Evolutionary conservation across 2,888 invertebrate species (phyloP).

Genomic region (Philaethria dido): DNA sequence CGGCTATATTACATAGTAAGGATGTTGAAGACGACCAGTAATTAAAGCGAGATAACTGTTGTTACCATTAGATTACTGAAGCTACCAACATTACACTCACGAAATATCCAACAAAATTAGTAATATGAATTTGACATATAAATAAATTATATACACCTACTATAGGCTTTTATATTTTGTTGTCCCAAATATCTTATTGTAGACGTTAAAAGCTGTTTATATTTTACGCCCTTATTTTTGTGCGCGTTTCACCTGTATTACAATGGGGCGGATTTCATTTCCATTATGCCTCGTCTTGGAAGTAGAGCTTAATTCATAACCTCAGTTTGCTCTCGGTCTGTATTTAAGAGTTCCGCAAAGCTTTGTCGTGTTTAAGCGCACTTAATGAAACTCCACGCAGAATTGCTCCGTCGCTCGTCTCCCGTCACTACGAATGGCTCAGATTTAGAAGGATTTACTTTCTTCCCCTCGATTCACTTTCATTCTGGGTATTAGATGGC

Average conservation of each 20-base stretch:
- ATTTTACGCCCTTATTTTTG: slow-evolving; percentile 17
- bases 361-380: slow-evolving; percentile 65
- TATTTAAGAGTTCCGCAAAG: slow-evolving; percentile 51
- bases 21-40: no score
- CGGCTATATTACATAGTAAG: no score
- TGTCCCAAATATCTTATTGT: neutral
- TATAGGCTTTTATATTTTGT: neutral
- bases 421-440: slow-evolving; percentile 49
- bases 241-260: slow-evolving; percentile 26
- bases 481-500: slow-evolving; percentile 52
- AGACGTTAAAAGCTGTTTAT: slow-evolving; percentile 22
- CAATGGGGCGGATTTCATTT: slow-evolving; percentile 30
- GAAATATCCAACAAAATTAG: no score
- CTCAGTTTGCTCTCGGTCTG: slow-evolving; percentile 45
- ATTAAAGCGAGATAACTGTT: no score
- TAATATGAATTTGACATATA: no score
- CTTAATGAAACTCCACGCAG: slow-evolving; percentile 68
- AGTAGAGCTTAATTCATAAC: slow-evolving; percentile 48
- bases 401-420: slow-evolving; percentile 54
- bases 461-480: slow-evolving; percentile 54
- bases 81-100: no score
- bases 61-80: no score
- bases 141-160: neutral
- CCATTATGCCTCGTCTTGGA: slow-evolving; percentile 28
- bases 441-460: slow-evolving; percentile 65